A percentile compares a stretch with the other conserved stretches of the same genome.
These are phyloP conservation scores for Heterochromis multidens DNA, from an alignment of 2,113 vertebrate species.

Conservation along the genomic window DNA sequence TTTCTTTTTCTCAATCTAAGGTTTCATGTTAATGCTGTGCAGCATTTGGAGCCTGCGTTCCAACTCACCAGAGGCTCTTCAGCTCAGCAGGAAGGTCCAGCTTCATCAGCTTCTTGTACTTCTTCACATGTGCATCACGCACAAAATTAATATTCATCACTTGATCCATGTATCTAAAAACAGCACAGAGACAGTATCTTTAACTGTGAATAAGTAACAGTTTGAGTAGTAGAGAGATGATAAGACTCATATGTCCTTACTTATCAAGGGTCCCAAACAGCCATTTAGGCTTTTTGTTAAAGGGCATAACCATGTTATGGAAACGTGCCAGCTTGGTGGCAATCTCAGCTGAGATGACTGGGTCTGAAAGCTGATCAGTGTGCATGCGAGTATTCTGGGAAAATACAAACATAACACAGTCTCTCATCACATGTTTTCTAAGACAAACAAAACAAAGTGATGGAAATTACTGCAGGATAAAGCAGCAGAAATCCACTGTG, in stretches of 20 bases:
- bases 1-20: neutral
- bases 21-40: neutral
- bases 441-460: neutral
- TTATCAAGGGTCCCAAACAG: conserved; percentile 87
- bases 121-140: conserved; percentile 74
- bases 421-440: neutral
- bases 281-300: conserved; percentile 95
- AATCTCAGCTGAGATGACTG: conserved; percentile 81
- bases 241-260: conserved; percentile 53
- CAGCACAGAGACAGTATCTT: neutral
- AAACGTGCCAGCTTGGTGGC: conserved; percentile 86
- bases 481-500: neutral
- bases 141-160: conserved; percentile 81
- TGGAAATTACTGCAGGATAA: neutral
- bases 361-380: conserved; percentile 81
- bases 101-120: conserved; percentile 81
- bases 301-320: conserved; percentile 94
- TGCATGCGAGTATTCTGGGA: conserved; percentile 80
- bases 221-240: neutral
- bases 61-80: conserved; percentile 80
- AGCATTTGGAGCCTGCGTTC: neutral
- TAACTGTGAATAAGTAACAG: neutral
- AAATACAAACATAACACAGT: neutral
- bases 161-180: conserved; percentile 86
- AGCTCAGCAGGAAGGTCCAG: conserved; percentile 84